phyloP scores from a whole-genome alignment of 2,113 vertebrate genomes.

The Upupa epops region DNA sequence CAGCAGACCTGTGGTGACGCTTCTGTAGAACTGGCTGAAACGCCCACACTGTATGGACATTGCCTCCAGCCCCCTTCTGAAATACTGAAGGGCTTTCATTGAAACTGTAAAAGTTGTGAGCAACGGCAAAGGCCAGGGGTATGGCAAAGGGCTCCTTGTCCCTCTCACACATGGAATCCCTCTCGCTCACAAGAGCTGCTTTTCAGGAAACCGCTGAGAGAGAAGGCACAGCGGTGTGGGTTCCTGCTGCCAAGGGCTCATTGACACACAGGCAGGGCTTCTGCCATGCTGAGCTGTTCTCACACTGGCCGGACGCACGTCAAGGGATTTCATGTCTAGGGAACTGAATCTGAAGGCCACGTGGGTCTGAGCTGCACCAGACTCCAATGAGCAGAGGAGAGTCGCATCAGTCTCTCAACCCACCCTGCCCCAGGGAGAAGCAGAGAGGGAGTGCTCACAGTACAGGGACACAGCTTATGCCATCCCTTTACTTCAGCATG shows the following conservation, averaged over 20 bases:
- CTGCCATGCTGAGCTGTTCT: accelerated
- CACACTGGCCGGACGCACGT: accelerated
- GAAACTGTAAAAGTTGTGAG: not conserved
- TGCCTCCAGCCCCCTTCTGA: not conserved
- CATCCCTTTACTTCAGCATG: not conserved
- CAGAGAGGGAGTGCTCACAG: not conserved
- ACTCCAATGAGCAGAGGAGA: not conserved
- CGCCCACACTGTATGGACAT: not conserved
- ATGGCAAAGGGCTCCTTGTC: not conserved
- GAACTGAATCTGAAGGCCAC: not conserved
- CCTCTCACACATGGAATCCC: not conserved
- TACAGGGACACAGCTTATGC: not conserved
- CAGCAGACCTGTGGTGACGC: not conserved
- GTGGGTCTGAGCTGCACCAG: accelerated
- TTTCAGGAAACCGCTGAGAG: conserved; percentile 13
- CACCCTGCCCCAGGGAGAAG: too few relatives aligned
- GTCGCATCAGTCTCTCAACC: too few relatives aligned
- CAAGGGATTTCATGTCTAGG: not conserved
- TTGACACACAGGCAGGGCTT: not conserved
- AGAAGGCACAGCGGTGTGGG: not conserved
- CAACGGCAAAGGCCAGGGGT: not conserved
- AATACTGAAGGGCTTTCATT: not conserved
- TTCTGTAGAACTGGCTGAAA: not conserved
- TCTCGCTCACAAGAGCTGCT: not conserved
- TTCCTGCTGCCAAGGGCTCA: not conserved